Percentiles rank a stretch among this genome's conserved stretches.
These are phyloP conservation scores for Cyclina sinensis DNA, from an alignment of 1,140 invertebrate genomes.

Conservation along the genomic window DNA sequence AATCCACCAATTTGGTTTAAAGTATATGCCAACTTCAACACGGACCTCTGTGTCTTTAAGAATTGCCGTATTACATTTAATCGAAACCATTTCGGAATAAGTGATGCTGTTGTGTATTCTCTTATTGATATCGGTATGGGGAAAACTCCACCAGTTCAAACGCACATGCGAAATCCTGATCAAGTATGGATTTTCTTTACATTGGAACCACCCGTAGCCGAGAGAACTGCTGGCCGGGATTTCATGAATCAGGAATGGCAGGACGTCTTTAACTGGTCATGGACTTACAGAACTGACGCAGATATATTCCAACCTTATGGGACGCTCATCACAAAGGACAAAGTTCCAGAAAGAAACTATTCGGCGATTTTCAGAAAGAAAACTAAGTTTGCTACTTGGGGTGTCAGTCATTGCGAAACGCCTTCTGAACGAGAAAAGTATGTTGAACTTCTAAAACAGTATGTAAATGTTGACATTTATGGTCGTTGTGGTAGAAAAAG, in stretches of 20 bases:
- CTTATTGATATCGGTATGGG: not conserved
- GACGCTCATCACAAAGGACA: not conserved
- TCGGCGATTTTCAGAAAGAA: slow-evolving; percentile 61
- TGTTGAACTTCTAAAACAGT: slow-evolving; percentile 87
- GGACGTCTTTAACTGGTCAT: slow-evolving; percentile 55
- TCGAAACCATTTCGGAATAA: not conserved
- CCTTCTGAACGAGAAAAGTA: slow-evolving; percentile 88
- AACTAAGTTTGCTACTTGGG: slow-evolving; percentile 88
- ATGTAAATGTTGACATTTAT: slow-evolving; percentile 89
- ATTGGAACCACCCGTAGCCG: slow-evolving; percentile 12
- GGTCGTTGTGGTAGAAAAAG: slow-evolving; percentile 88
- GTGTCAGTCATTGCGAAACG: slow-evolving; percentile 90
- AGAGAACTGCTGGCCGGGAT: too few relatives aligned
- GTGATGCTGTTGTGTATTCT: slow-evolving; percentile 20
- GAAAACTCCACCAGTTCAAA: not conserved
- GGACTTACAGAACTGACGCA: slow-evolving; percentile 22
- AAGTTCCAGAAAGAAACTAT: slow-evolving; percentile 1
- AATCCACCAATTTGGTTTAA: slow-evolving; percentile 34
- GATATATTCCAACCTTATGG: slow-evolving; percentile 65
- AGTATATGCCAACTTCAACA: not conserved
- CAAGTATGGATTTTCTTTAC: slow-evolving; percentile 63
- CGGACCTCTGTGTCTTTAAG: not conserved
- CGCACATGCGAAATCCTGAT: not conserved
- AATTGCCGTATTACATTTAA: slow-evolving; percentile 37
- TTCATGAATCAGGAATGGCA: not conserved